Base-by-base conservation (phyloP, 35 echinoderm and acorn worm species). In the Apostichopus parvimensis region DNA sequence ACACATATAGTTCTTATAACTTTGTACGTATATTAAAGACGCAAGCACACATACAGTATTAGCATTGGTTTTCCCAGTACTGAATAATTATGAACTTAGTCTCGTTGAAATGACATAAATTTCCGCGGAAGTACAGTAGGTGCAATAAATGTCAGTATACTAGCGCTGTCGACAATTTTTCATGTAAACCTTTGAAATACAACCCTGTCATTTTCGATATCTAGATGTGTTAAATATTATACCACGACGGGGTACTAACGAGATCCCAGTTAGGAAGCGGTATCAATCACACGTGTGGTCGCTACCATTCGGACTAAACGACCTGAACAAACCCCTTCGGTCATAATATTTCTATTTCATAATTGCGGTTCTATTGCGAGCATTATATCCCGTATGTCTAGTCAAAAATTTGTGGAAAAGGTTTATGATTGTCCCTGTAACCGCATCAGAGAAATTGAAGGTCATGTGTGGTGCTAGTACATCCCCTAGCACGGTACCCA, bases 191-290 rank as follows among this genome's bases (percentile, higher is more conserved):
- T 7, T 75, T 18, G 17, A 75, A 75, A 75, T 75, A 20, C 21
- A 75, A 75, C 71, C 17, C 71, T 75, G 71, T 75, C 71, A 75
- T 75, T 75, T 75, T 75, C 71, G 71, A 75, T 75, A 75, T 75
- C 11, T 75, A 18, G 71, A n/a, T 75, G 71, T 75, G 71, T 75
- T 75, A 75, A 75, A 14, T 22, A 75, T 75, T 75, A 75, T 75
- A 22, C 71, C 71, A 18, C 71, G 15, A 18, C 71, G 71, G 71
- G 71, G 20, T 75, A 22, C 21, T 75, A 75, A 75, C 71, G 71
- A 75, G 15, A 18, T 75, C 71, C 71, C 71, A 75, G 71, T 18
- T 45, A 45, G n/a, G 71, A 75, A 18, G 17, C 71, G 0, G 15
- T 75, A 75, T 75, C 71, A 75, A 75, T 75, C 71, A 75, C 21